Percentiles rank a stretch among this genome's conserved stretches.
These are phyloP conservation scores for Melanotus villosus DNA, from an alignment of 2,888 invertebrate genomes.

Conservation along the genomic window DNA sequence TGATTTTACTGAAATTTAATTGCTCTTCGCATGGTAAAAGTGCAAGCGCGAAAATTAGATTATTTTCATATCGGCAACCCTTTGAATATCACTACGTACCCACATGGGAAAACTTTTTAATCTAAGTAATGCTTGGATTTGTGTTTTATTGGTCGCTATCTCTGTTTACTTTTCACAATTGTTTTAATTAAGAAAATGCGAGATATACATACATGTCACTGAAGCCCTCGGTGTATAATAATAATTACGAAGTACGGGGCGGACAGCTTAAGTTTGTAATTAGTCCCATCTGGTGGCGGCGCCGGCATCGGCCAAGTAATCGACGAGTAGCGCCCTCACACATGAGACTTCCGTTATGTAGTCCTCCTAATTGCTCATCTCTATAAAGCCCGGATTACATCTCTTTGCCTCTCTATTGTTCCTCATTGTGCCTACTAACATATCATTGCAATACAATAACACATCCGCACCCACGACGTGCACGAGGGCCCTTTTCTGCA, in stretches of 20 bases:
- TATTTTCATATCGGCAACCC: not conserved
- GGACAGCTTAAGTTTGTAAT: constrained; percentile 67
- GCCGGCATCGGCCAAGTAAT: constrained; percentile 66
- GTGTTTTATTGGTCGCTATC: constrained; percentile 6
- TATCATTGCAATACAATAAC: constrained; percentile 43
- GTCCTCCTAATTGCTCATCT: constrained; percentile 66
- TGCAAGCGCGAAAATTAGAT: constrained; percentile 3
- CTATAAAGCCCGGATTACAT: constrained; percentile 65
- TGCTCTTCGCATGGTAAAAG: too few relatives aligned
- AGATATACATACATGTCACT: constrained; percentile 45
- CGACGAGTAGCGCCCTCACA: constrained; percentile 68
- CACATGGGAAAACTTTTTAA: constrained; percentile 26
- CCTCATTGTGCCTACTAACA: constrained; percentile 36
- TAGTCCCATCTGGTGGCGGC: constrained; percentile 69
- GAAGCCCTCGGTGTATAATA: constrained; percentile 46
- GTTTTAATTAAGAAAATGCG: constrained; percentile 47
- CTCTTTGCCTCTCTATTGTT: constrained; percentile 47
- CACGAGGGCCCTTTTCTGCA: constrained; percentile 33
- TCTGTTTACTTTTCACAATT: constrained; percentile 30
- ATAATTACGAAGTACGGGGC: constrained; percentile 47
- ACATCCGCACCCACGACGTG: constrained; percentile 35
- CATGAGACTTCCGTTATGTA: constrained; percentile 67
- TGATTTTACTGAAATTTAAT: too few relatives aligned
- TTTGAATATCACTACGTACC: not conserved
- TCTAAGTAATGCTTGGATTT: constrained; percentile 16